phyloP scores from a whole-genome alignment of 2,797 vertebrate genomes.

The Meriones psammophilus region DNA sequence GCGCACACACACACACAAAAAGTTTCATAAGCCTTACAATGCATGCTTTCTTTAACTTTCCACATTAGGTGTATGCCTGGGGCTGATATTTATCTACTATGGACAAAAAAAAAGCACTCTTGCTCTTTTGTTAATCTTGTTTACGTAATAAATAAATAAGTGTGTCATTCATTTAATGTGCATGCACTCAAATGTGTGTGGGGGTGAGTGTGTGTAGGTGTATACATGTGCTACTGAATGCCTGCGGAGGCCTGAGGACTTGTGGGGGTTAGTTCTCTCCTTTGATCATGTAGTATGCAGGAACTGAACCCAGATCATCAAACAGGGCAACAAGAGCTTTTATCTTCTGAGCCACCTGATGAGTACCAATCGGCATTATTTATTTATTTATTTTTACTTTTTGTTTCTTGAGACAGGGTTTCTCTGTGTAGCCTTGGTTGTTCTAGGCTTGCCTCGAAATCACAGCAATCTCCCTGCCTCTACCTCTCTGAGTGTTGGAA shows the following conservation, averaged over 20 bases:
- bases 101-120: not conserved
- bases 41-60: not conserved
- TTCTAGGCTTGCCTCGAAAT: too few relatives aligned
- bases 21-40: not conserved
- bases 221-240: too few relatives aligned
- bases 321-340: not conserved
- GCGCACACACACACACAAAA: not conserved
- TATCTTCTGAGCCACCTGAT: not conserved
- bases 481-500: too few relatives aligned
- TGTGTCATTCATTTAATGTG: not conserved
- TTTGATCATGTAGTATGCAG: not conserved
- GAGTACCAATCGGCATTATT: not conserved
- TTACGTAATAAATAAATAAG: not conserved
- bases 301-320: not conserved
- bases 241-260: not conserved
- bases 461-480: too few relatives aligned
- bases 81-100: not conserved
- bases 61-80: not conserved
- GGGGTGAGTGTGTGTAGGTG: too few relatives aligned
- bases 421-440: too few relatives aligned
- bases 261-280: not conserved
- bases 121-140: not conserved
- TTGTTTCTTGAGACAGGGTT: too few relatives aligned
- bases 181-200: not conserved
- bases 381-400: too few relatives aligned